A percentile compares a stretch with the other conserved stretches of the same genome.
phyloP scores from a whole-genome alignment of 2,797 vertebrate species.

The Ctenopoma kingsleyae region DNA sequence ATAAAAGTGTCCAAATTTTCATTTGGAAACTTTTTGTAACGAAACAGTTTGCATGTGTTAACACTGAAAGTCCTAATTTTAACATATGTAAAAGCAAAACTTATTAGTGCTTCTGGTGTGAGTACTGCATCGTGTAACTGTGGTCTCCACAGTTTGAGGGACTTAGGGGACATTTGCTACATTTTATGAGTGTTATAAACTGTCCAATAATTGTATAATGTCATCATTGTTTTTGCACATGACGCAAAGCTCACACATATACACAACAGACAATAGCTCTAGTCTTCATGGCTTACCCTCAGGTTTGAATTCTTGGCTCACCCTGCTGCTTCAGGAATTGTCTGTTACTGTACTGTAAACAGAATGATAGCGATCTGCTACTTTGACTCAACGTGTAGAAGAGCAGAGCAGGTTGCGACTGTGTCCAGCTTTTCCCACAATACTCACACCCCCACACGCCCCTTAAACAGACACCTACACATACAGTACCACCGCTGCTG shows the following conservation, averaged over 20 bases:
- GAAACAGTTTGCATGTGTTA: too few relatives aligned
- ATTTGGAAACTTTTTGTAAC: too few relatives aligned
- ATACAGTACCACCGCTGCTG: conserved; percentile 51
- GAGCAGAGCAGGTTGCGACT: conserved; percentile 46
- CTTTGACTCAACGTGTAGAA: conserved; percentile 27
- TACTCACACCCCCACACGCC: conserved; percentile 5
- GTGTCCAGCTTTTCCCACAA: conserved; percentile 50
- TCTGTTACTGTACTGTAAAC: conserved; percentile 54
- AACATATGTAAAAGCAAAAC: neutral
- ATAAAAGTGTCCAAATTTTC: too few relatives aligned
- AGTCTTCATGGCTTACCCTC: neutral
- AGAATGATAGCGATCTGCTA: conserved; percentile 40
- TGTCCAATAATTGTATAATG: too few relatives aligned
- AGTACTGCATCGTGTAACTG: neutral
- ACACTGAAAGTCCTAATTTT: too few relatives aligned
- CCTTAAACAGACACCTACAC: conserved; percentile 78
- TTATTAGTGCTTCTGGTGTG: neutral
- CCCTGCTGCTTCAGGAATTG: conserved; percentile 3
- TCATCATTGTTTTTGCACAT: neutral
- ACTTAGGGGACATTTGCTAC: neutral
- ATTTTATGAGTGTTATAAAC: neutral
- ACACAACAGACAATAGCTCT: conserved; percentile 5
- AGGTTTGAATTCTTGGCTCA: neutral
- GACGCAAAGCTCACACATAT: conserved; percentile 10
- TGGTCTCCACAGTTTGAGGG: too few relatives aligned